These are phyloP conservation scores for Danio albolineatus DNA, from an alignment of 2,797 vertebrate species.

Conservation along the genomic window DNA sequence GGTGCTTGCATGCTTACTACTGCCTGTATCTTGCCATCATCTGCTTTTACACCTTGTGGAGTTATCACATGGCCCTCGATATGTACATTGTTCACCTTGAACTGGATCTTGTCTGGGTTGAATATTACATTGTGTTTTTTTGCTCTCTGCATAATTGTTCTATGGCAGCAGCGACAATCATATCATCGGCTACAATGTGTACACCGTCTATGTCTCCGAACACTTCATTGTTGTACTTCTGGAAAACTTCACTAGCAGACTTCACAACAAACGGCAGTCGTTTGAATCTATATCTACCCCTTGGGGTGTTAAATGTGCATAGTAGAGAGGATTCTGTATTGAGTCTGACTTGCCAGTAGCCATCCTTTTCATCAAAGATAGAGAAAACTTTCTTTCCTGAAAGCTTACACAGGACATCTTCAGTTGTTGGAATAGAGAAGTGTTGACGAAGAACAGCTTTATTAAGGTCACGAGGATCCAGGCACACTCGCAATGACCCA, in stretches of 20 bases:
- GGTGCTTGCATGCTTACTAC: conserved; percentile 30
- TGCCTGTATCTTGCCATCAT: conserved; percentile 27
- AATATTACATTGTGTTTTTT: conserved; percentile 6
- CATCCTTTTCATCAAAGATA: conserved; percentile 46
- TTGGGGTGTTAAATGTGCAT: conserved; percentile 51
- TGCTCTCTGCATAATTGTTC: conserved; percentile 35
- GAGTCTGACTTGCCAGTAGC: conserved; percentile 56
- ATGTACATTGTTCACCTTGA: conserved; percentile 45
- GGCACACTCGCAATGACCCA: neutral
- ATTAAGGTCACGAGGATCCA: conserved; percentile 60
- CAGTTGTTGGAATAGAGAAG: conserved; percentile 38
- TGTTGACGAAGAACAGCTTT: conserved; percentile 51
- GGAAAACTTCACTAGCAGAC: conserved; percentile 52
- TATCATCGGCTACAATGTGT: conserved; percentile 37
- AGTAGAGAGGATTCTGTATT: conserved; percentile 17
- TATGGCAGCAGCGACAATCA: conserved; percentile 50
- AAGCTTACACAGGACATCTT: conserved; percentile 50
- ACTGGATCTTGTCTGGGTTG: conserved; percentile 34
- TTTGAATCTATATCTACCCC: conserved; percentile 18
- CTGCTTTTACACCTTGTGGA: conserved; percentile 42
- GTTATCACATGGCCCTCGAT: conserved; percentile 21
- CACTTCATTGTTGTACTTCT: conserved; percentile 20
- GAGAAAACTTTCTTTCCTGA: conserved; percentile 29
- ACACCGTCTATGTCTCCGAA: conserved; percentile 35
- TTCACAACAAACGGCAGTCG: conserved; percentile 29